phyloP scores from a whole-genome alignment of 2,797 vertebrate genomes.

The Rhabdomys pumilio region DNA sequence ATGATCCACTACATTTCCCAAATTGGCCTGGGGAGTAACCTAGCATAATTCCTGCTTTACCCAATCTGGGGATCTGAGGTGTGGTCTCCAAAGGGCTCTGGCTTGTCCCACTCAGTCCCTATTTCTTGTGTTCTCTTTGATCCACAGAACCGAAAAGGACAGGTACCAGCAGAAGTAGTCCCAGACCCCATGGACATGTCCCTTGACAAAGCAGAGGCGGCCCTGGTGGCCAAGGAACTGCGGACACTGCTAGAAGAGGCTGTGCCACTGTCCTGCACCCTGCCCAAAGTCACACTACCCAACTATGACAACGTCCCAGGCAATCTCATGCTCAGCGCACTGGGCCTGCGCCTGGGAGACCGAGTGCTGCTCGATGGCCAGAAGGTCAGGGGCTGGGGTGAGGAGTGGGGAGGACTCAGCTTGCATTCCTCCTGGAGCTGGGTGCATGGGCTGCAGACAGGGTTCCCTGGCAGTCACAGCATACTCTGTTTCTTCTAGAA shows the following conservation, averaged over 20 bases:
- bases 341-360: conserved; percentile 95
- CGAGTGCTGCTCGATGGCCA: conserved; percentile 93
- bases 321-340: conserved; percentile 94
- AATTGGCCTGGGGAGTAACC: not conserved
- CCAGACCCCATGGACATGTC: conserved; percentile 98
- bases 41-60: not conserved
- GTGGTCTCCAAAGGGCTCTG: not conserved
- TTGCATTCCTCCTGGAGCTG: not conserved
- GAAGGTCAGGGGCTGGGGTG: conserved; percentile 90
- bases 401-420: not conserved
- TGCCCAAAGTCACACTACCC: conserved; percentile 94
- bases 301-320: conserved; percentile 98
- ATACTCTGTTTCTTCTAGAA: not conserved
- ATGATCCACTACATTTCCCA: not conserved
- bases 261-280: conserved; percentile 95
- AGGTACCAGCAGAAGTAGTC: conserved; percentile 95
- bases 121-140: not conserved
- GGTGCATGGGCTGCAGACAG: not conserved
- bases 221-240: conserved; percentile 95
- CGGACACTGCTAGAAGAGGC: conserved; percentile 94
- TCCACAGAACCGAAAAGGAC: conserved; percentile 94
- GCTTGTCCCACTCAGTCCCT: not conserved
- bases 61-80: not conserved
- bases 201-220: conserved; percentile 95
- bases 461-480: not conserved